Base-by-base conservation (phyloP, 2,113 vertebrate genomes). In the Hemiprocne comata region DNA sequence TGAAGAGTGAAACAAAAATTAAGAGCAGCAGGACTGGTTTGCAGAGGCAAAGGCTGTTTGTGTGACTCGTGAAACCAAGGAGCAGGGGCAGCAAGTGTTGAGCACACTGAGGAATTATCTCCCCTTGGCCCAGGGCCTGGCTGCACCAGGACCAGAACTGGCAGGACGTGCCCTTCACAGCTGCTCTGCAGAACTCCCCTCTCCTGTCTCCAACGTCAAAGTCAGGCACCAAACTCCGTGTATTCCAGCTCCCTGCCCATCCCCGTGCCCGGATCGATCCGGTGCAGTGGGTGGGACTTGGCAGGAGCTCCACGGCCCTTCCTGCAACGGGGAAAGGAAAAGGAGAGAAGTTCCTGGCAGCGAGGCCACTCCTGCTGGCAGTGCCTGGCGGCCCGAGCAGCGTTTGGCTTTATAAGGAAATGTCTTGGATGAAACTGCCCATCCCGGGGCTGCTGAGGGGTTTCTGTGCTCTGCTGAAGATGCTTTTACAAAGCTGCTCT, bases 321-420 rank as follows among this genome's bases (percentile, higher is more conserved):
- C 29, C 31, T 61, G 77, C 85, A 84, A 38, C 36, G 11, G 78
- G 82, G 86, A 60, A 73, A 66, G 81, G 72, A 53, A 82, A 77
- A 72, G 76, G 42, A 80, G 57, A 74, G 64, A 8, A 53, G 64
- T 89, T 86, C 21, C 89, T 74, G 89, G 76, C 88, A 93, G 85
- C 9, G 3, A 6, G 48, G 85, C 74, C 67, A 6, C 87, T 93
- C 87, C 87, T 51, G 74, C 7, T 88, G 94, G 84, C 91, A 90
- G 54, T 4, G 74, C 84, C 66, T 6, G 7, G 33, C 51, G 42
- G 82, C 73, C 17, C 2, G 5, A 53, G 82, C 73, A 57, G 70
- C 40, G 14, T 42, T 42, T 42, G 2, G 16, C 94, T 92, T 90
- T 92, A 92, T 90, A 94, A 92, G 94, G 92, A 64, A 50, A 90